Conservation (phyloP, 1,140 invertebrate species). For the Prorops nasuta region DNA sequence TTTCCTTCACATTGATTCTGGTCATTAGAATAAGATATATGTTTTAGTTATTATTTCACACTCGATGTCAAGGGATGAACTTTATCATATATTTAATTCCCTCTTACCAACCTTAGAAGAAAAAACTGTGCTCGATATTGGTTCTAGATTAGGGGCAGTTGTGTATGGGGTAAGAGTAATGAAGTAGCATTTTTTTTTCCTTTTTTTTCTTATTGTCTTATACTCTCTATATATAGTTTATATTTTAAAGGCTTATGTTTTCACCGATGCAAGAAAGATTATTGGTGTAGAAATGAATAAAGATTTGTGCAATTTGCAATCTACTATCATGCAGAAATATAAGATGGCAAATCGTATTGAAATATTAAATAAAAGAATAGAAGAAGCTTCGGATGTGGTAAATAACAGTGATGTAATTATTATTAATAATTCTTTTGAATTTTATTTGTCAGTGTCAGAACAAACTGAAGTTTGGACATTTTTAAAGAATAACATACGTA, state of each 20-base stretch:
- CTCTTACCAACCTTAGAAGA: slow-evolving; percentile 61
- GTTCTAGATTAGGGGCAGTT: slow-evolving; percentile 69
- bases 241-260: slow-evolving; percentile 64
- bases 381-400: slow-evolving; percentile 58
- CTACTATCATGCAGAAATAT: slow-evolving; percentile 61
- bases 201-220: background rate
- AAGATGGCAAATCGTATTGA: slow-evolving; percentile 59
- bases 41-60: slow-evolving; percentile 66
- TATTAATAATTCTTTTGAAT: slow-evolving; percentile 67
- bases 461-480: slow-evolving; percentile 64
- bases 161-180: slow-evolving; percentile 66
- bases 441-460: slow-evolving; percentile 60
- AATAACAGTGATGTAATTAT: slow-evolving; percentile 61
- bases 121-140: slow-evolving; percentile 68
- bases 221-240: background rate
- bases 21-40: slow-evolving; percentile 20
- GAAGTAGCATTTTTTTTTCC: slow-evolving; percentile 1
- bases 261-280: slow-evolving; percentile 61
- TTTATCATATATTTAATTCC: slow-evolving; percentile 66
- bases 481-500: slow-evolving; percentile 59
- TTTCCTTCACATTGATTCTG: background rate
- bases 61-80: slow-evolving; percentile 63
- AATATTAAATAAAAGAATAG: slow-evolving; percentile 61
- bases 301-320: slow-evolving; percentile 66
- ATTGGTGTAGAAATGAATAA: slow-evolving; percentile 72